phyloP scores from a whole-genome alignment of 2,113 vertebrate species.

The Copsychus sechellarum region DNA sequence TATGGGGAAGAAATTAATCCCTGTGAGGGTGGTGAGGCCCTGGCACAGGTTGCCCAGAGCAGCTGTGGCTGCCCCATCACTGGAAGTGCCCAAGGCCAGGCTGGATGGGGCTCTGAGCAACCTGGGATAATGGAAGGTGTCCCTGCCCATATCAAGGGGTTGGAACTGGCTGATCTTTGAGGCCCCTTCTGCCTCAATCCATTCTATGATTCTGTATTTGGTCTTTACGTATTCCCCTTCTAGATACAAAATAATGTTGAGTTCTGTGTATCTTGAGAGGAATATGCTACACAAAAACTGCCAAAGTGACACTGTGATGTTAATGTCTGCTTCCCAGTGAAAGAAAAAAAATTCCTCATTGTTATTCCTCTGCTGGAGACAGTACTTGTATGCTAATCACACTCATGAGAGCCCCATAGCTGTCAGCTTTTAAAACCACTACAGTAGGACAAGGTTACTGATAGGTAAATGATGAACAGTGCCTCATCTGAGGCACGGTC shows the following conservation, averaged over 20 bases:
- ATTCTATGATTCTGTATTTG: neutral
- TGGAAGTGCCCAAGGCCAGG: fast-evolving
- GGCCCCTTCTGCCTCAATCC: too few species aligned
- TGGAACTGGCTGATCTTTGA: fast-evolving
- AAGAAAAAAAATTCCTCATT: neutral
- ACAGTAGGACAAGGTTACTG: neutral
- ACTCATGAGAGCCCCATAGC: neutral
- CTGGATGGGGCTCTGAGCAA: fast-evolving
- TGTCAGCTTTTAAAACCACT: neutral
- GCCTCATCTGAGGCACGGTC: neutral
- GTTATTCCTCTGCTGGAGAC: neutral
- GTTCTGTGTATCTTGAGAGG: neutral
- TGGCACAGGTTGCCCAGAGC: fast-evolving
- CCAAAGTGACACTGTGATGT: neutral
- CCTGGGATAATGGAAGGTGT: fast-evolving
- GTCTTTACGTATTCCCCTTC: neutral
- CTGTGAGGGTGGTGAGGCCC: neutral
- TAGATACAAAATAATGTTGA: neutral
- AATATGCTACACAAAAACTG: neutral
- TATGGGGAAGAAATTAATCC: fast-evolving
- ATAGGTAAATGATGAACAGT: neutral
- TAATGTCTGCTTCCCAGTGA: neutral
- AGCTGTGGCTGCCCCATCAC: neutral
- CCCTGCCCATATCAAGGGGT: neutral
- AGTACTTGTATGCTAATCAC: neutral